Evolutionary conservation across 2,888 invertebrate genomes (phyloP).

Genomic region (Saturnia pavonia): DNA sequence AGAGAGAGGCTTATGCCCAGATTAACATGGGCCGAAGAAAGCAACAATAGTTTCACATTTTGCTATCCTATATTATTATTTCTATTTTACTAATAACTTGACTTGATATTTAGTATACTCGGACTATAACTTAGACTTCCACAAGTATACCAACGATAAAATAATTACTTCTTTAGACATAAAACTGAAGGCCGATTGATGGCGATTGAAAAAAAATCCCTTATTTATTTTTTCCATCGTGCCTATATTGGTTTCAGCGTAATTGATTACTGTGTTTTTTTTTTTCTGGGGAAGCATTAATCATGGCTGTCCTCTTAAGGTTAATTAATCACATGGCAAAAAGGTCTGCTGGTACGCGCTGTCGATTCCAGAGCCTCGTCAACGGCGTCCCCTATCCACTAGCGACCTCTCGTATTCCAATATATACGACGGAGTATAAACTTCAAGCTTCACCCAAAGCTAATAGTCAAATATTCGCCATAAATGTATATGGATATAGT

Average conservation of each 20-base stretch:
- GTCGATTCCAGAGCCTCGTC: conserved; percentile 52
- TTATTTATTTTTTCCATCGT: conserved; percentile 19
- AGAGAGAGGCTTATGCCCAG: too few species aligned
- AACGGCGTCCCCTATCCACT: conserved; percentile 24
- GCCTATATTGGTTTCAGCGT: conserved; percentile 27
- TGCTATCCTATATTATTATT: too few species aligned
- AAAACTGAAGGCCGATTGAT: background rate
- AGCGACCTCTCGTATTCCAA: conserved; percentile 26
- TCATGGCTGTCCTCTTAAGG: conserved; percentile 45
- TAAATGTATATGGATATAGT: too few species aligned
- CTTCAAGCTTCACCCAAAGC: too few species aligned
- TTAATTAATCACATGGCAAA: conserved; percentile 65
- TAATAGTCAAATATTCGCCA: too few species aligned
- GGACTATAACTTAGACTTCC: too few species aligned
- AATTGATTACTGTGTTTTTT: conserved; percentile 56
- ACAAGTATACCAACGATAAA: too few species aligned
- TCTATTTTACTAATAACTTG: too few species aligned
- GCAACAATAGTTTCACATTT: too few species aligned
- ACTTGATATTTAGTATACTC: too few species aligned
- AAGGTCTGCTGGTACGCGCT: conserved; percentile 44
- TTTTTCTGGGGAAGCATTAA: conserved; percentile 55
- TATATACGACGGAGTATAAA: conserved; percentile 28
- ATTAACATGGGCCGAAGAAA: too few species aligned
- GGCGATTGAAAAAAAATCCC: background rate
- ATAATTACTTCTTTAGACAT: background rate